Evolutionary conservation across 2,888 invertebrate genomes (phyloP), one percentile per base, ranked within the genome.

Genomic region (Drosophila barbarae): DNA sequence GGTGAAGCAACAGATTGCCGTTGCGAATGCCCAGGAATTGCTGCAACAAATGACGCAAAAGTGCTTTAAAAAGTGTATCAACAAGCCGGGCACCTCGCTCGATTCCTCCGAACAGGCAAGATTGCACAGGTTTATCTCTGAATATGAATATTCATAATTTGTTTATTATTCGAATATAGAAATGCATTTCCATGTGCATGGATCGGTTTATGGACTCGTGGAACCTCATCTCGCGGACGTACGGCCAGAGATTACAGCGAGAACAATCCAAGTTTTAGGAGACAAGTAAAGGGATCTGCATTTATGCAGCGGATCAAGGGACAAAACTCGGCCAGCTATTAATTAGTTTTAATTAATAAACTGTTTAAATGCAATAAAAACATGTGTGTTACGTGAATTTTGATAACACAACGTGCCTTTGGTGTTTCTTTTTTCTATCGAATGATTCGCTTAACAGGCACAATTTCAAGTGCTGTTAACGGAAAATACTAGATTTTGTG

Each of bases 161-260:
- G 8, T 26, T 10, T 32, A 21, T 34, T 7, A 21, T 28, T 0
- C 5, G 0, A 4, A 8, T 34, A 12, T 34, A 98, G 94, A 98
- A 97, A 93, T 98, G 98, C 89, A 92, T 98, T 77, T 96, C 97
- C 4, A 96, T 97, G 96, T 98, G 98, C 89, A 98, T 98, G 97
- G 98, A 98, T 89, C 76, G 98, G 86, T 98, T 97, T 91, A 96
- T 98, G 95, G 98, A 98, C 87, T 93, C 97, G 5, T 97, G 96
- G 94, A 97, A 97, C 90, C 90, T 97, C 59, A 96, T 98, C 15
- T 96, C 97, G 13, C 93, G 94, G 90, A 93, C 97, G 0, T 98
- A 98, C 88, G 93, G 94, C 66, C 92, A 91, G 87, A 92, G 98
- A 87, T 91, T 98, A 82, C 95, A 96, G 87, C 92, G 93, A 77